A percentile compares a stretch with the other conserved stretches of the same genome.
Conservation (phyloP, 2,113 vertebrate species). For the Podarcis muralis region DNA sequence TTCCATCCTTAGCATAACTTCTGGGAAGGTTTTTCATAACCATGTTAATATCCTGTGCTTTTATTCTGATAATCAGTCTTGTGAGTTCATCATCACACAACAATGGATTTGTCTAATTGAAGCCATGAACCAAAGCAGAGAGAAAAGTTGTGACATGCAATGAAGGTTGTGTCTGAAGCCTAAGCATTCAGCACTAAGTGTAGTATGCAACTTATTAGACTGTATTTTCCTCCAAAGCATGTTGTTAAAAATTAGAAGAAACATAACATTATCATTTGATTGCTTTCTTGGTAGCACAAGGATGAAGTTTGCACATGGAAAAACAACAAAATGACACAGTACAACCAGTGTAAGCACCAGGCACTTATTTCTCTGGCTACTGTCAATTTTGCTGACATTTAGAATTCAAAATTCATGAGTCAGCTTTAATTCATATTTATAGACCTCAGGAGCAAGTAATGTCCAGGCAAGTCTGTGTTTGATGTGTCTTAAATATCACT, state of each 20-base stretch:
- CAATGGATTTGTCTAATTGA: background rate
- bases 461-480: constrained; percentile 76
- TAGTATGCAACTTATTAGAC: background rate
- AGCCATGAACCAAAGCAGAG: background rate
- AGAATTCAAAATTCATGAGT: constrained; percentile 75
- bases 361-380: constrained; percentile 38
- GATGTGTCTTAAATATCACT: constrained; percentile 78
- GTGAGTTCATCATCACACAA: background rate
- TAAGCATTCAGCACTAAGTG: background rate
- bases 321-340: background rate
- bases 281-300: background rate
- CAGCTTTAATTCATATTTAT: constrained; percentile 79
- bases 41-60: background rate
- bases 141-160: background rate
- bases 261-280: background rate
- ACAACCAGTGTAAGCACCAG: background rate
- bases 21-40: background rate
- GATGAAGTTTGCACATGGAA: background rate
- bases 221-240: background rate
- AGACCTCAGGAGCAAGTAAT: constrained; percentile 74
- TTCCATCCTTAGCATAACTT: background rate
- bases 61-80: background rate
- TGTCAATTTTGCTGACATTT: constrained; percentile 63
- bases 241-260: background rate
- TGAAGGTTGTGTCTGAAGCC: background rate